Evolutionary conservation across 1,140 invertebrate species (phyloP).

Genomic region (Anastrepha ludens): DNA sequence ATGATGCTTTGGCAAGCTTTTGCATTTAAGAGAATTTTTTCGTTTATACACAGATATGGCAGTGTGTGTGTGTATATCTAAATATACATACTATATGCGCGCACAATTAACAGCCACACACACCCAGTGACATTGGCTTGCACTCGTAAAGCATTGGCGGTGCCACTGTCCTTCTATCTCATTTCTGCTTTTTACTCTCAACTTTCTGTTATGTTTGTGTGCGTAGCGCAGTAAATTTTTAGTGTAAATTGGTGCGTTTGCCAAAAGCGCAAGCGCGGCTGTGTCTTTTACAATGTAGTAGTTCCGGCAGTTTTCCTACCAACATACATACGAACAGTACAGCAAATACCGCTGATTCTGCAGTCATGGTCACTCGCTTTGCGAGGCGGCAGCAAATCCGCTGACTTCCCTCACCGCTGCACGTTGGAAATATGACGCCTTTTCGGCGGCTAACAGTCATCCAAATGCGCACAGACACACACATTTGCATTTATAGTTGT

Average conservation of each 20-base stretch:
- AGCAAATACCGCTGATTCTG: background rate
- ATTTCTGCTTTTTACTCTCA: background rate
- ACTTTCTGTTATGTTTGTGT: background rate
- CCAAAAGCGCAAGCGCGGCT: conserved; percentile 33
- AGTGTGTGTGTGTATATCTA: background rate
- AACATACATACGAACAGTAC: background rate
- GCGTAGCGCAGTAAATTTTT: conserved; percentile 4
- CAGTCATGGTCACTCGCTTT: conserved; percentile 33
- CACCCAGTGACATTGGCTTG: background rate
- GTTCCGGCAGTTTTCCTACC: background rate
- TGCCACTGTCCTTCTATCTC: background rate
- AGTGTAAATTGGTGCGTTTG: conserved; percentile 44
- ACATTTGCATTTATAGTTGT: background rate
- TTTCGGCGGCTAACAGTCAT: background rate
- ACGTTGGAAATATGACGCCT: background rate
- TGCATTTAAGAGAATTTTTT: background rate
- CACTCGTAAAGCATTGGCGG: background rate
- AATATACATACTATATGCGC: no score
- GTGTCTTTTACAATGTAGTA: background rate
- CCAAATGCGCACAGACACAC: background rate
- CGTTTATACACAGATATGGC: background rate
- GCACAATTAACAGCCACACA: background rate
- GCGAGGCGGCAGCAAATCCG: background rate
- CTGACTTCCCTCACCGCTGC: background rate
- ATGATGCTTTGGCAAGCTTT: conserved; percentile 25